Evolutionary conservation across 2,888 invertebrate species (phyloP).

Genomic region (Hemithea aestivaria): DNA sequence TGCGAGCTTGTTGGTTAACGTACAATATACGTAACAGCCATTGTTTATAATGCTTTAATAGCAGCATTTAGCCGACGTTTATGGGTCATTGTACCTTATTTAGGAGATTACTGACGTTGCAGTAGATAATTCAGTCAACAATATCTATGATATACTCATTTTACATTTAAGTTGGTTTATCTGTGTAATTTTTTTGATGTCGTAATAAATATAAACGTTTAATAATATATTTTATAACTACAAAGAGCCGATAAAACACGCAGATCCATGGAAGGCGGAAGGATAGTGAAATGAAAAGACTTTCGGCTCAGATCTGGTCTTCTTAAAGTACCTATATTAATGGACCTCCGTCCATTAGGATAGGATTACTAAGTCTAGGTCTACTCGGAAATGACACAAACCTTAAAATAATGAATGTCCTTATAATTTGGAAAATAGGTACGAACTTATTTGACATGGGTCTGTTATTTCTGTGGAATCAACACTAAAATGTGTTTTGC

Average conservation of each 20-base stretch:
- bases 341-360: too few species aligned
- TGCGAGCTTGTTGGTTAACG: slow-evolving; percentile 12
- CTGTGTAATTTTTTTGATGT: too few species aligned
- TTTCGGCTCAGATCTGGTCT: too few species aligned
- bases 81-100: slow-evolving; percentile 44
- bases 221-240: too few species aligned
- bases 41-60: slow-evolving; percentile 30
- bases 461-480: slow-evolving; percentile 30
- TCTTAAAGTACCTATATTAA: too few species aligned
- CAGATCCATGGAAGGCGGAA: too few species aligned
- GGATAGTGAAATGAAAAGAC: too few species aligned
- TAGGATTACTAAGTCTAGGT: too few species aligned
- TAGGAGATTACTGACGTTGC: slow-evolving; percentile 30
- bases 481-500: slow-evolving; percentile 34
- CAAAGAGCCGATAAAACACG: too few species aligned
- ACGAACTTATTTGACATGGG: slow-evolving; percentile 25
- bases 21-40: slow-evolving; percentile 15
- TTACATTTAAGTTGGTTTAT: too few species aligned
- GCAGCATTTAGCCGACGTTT: slow-evolving; percentile 31
- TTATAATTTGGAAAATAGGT: slow-evolving; percentile 5
- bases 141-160: not conserved
- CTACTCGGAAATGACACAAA: slow-evolving; percentile 28
- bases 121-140: slow-evolving; percentile 14
- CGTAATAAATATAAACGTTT: too few species aligned
- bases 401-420: not conserved